Percentiles rank a stretch among this genome's conserved stretches.
Conservation (phyloP, 2,797 vertebrate genomes). For the Ispidina lecontei region DNA sequence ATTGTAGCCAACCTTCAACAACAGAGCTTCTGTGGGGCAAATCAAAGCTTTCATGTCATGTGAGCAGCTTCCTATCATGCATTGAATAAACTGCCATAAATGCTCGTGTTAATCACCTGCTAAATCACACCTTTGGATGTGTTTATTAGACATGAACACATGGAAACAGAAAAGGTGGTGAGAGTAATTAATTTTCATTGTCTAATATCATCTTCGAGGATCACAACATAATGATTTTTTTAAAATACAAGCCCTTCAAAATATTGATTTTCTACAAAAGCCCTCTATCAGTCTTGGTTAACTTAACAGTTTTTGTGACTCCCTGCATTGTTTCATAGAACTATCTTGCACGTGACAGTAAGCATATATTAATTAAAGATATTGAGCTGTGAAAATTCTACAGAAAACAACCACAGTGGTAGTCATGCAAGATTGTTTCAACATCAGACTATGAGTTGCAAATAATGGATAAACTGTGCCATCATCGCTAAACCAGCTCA, state of each 20-base stretch:
- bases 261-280: not conserved
- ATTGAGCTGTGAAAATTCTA: not conserved
- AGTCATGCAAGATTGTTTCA: not conserved
- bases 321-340: not conserved
- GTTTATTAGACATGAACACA: not conserved
- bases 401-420: not conserved
- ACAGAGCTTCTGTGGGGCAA: not conserved
- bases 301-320: not conserved
- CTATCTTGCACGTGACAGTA: not conserved
- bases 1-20: not conserved
- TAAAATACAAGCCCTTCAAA: not conserved
- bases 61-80: not conserved
- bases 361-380: not conserved
- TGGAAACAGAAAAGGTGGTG: not conserved
- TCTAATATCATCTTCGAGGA: not conserved
- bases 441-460: not conserved
- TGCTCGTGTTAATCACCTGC: fast-evolving
- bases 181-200: not conserved
- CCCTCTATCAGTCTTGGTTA: not conserved
- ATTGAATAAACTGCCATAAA: not conserved
- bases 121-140: not conserved
- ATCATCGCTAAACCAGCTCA: not conserved
- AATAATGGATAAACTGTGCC: slow-evolving; percentile 16
- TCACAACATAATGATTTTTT: not conserved
- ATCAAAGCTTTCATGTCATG: not conserved